phyloP scores from a whole-genome alignment of 2,888 invertebrate species.

The Drosophila melanosoma region DNA sequence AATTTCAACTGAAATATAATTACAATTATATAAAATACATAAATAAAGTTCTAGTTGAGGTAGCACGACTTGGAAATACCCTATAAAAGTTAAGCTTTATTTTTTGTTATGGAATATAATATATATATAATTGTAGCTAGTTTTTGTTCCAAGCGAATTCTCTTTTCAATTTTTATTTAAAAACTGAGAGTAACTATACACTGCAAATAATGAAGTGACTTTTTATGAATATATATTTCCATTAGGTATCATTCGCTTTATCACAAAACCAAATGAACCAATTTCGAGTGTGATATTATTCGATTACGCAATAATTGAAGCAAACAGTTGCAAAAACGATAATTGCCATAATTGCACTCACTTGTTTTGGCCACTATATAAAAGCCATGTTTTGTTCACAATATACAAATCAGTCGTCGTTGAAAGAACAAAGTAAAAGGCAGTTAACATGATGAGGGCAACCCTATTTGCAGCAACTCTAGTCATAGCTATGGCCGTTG shows the following conservation, averaged over 20 bases:
- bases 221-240: neutral
- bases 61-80: neutral
- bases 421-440: slow-evolving; percentile 15
- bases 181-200: neutral
- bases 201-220: too few species aligned
- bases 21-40: slow-evolving; percentile 27
- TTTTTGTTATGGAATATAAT: neutral
- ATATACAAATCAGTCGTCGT: slow-evolving; percentile 33
- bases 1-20: slow-evolving; percentile 55
- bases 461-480: slow-evolving; percentile 46
- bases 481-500: slow-evolving; percentile 51
- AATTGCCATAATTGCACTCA: slow-evolving; percentile 70
- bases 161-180: neutral
- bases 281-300: slow-evolving; percentile 11
- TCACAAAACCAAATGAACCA: slow-evolving; percentile 3
- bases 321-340: slow-evolving; percentile 40
- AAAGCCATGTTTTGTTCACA: slow-evolving; percentile 32
- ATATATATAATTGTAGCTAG: neutral
- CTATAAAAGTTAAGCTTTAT: neutral
- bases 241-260: neutral
- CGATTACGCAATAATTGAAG: slow-evolving; percentile 60
- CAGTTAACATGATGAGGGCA: slow-evolving; percentile 54
- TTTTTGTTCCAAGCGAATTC: accelerated
- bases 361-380: slow-evolving; percentile 50
- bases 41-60: neutral